Evolutionary conservation across 2,113 vertebrate species (phyloP).

Genomic region (Oryctolagus cuniculus): DNA sequence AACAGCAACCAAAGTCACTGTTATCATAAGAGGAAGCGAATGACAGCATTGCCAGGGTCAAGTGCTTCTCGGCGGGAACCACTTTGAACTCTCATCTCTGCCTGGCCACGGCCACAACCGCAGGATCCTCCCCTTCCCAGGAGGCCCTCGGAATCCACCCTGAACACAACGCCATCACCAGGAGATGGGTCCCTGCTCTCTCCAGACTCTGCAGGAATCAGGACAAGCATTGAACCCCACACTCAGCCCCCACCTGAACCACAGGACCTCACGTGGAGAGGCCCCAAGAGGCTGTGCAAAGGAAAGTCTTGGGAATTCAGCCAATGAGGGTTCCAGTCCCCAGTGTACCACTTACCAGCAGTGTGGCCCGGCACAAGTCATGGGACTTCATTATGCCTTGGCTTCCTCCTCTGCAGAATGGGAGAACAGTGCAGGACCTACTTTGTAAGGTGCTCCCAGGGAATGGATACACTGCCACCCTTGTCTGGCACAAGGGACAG

Average conservation of each 20-base stretch:
- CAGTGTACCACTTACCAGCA: neutral
- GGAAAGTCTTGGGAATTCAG: neutral
- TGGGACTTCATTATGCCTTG: neutral
- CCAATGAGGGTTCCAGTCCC: neutral
- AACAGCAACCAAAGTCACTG: neutral
- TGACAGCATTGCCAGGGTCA: conserved; percentile 2
- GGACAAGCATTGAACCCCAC: neutral
- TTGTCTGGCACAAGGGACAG: neutral
- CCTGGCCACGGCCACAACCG: conserved; percentile 10
- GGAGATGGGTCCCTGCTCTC: neutral
- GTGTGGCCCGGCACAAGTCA: neutral
- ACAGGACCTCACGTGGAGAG: neutral
- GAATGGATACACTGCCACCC: neutral
- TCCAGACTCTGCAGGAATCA: neutral
- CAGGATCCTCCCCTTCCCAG: neutral
- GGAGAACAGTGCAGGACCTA: neutral
- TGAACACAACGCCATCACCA: neutral
- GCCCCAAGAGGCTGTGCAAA: neutral
- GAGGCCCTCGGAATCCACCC: neutral
- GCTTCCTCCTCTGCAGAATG: neutral
- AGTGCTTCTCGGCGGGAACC: neutral
- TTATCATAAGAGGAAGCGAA: conserved; percentile 60
- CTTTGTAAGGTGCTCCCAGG: neutral
- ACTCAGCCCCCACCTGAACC: neutral
- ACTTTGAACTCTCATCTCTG: conserved; percentile 49